Conservation (phyloP, 1,140 invertebrate genomes). For the Achatina immaculata region DNA sequence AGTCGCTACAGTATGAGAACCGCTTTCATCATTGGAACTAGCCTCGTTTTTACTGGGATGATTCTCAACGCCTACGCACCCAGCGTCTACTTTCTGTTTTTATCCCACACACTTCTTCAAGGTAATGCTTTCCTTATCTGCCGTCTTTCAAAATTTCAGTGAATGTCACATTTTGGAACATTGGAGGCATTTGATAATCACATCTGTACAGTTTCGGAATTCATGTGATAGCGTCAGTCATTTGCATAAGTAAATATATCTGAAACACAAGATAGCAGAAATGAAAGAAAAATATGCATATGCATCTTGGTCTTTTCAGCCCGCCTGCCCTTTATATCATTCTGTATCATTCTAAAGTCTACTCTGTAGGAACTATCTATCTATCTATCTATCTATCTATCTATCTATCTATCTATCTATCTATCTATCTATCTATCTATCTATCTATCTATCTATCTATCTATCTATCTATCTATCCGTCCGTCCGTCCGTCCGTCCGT, state of each 20-base stretch:
- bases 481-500: neutral
- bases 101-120: conserved; percentile 7
- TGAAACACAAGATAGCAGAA: neutral
- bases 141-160: neutral
- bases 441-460: conserved; percentile 8
- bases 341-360: no score
- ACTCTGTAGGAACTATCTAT: neutral
- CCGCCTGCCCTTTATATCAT: no score
- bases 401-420: neutral
- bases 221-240: neutral
- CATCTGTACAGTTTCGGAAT: neutral
- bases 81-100: conserved; percentile 29
- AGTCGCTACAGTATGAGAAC: conserved; percentile 31
- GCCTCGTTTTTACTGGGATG: neutral
- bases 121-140: neutral
- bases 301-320: no score
- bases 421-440: conserved; percentile 8
- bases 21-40: neutral
- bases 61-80: neutral
- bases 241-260: neutral
- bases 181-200: neutral
- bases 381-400: neutral
- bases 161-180: neutral
- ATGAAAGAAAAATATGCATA: neutral
- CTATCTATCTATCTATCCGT: conserved; percentile 1